These are phyloP conservation scores for Agrochola lychnidis DNA, from an alignment of 2,888 invertebrate genomes.

Conservation along the genomic window DNA sequence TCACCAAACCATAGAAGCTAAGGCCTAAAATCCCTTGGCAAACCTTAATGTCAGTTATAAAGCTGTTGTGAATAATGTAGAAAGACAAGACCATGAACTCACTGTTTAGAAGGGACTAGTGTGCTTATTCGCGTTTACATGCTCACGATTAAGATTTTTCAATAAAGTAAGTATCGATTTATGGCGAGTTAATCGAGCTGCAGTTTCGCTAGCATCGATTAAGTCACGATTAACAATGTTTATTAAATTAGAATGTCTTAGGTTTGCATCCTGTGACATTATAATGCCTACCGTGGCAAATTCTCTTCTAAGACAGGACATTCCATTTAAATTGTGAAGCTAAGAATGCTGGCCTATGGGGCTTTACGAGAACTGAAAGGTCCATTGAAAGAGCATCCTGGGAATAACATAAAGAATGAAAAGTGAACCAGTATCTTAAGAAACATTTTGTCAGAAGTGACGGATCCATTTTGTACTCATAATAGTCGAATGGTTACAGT, in stretches of 20 bases:
- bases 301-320: constrained; percentile 5
- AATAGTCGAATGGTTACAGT: constrained; percentile 45
- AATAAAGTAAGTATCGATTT: constrained; percentile 47
- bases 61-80: constrained; percentile 61
- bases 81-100: constrained; percentile 77
- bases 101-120: constrained; percentile 75
- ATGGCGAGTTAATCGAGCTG: constrained; percentile 41
- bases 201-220: constrained; percentile 27
- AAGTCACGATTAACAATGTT: constrained; percentile 32
- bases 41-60: constrained; percentile 69
- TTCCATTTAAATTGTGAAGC: constrained; percentile 20
- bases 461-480: constrained; percentile 44
- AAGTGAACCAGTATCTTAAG: constrained; percentile 33
- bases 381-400: constrained; percentile 18
- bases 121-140: constrained; percentile 55
- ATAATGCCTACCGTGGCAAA: constrained; percentile 5
- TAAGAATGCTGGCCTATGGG: background rate
- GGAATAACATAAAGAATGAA: constrained; percentile 22
- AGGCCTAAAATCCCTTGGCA: constrained; percentile 52
- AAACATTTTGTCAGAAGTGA: constrained; percentile 49
- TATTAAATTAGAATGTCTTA: constrained; percentile 23
- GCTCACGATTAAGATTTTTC: constrained; percentile 54
- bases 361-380: background rate
- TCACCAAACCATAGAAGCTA: constrained; percentile 36
- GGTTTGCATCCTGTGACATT: constrained; percentile 19